phyloP scores from a whole-genome alignment of 2,797 vertebrate genomes.

The Galagoides demidoff region DNA sequence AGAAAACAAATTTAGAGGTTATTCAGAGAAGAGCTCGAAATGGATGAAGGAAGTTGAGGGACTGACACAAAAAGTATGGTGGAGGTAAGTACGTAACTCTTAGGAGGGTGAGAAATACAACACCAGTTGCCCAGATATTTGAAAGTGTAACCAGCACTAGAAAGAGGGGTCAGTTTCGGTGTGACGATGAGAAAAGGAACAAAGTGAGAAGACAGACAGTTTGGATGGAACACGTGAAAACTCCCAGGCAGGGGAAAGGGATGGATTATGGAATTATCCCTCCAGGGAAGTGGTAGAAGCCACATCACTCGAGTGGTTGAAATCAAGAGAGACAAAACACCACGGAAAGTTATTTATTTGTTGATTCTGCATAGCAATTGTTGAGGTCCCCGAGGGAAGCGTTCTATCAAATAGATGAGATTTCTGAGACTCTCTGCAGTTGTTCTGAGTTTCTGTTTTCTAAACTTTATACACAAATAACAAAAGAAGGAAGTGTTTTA shows the following conservation, averaged over 20 bases:
- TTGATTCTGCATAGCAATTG: constrained; percentile 57
- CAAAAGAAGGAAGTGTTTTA: not conserved
- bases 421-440: constrained; percentile 31
- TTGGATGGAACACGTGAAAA: not conserved
- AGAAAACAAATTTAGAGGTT: not conserved
- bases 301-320: constrained; percentile 18
- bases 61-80: not conserved
- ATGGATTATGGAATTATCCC: constrained; percentile 43
- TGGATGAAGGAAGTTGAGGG: not conserved
- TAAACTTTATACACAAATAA: not conserved
- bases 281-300: not conserved
- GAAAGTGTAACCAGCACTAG: not conserved
- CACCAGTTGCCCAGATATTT: not conserved
- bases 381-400: constrained; percentile 20
- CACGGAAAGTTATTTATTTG: constrained; percentile 41
- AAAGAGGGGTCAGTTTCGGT: constrained; percentile 22
- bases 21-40: not conserved
- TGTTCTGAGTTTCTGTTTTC: constrained; percentile 30
- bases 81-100: not conserved
- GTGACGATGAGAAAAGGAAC: constrained; percentile 5
- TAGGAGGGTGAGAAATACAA: constrained; percentile 39
- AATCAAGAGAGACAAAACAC: constrained; percentile 63
- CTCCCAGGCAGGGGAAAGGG: not conserved
- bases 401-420: constrained; percentile 16
- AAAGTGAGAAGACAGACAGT: constrained; percentile 12